These are phyloP conservation scores for Carcharodon carcharias DNA, from an alignment of 2,797 vertebrate genomes.

Conservation along the genomic window DNA sequence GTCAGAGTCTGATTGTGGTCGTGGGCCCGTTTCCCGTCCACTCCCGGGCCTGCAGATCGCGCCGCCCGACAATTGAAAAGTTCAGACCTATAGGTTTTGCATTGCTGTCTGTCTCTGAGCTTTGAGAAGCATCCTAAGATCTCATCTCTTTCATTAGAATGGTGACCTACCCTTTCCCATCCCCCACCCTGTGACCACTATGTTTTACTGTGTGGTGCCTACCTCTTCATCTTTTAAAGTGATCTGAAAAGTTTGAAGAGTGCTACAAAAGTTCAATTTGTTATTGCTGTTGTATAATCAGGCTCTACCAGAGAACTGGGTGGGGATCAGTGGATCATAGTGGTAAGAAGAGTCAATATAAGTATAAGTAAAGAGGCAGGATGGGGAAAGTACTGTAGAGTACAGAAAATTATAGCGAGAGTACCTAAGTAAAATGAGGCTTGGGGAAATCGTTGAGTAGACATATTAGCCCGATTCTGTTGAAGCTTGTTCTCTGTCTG, in stretches of 20 bases:
- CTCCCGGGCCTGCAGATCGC: too few species aligned
- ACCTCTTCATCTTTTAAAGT: too few species aligned
- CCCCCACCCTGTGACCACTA: neutral
- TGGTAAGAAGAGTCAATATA: neutral
- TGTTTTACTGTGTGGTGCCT: neutral
- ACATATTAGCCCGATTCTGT: neutral
- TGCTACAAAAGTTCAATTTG: neutral
- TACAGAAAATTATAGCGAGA: neutral
- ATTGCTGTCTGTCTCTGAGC: neutral
- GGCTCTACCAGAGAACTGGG: neutral
- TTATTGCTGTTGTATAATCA: neutral
- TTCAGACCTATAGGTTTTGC: too few species aligned
- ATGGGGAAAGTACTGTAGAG: neutral
- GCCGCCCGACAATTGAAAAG: too few species aligned
- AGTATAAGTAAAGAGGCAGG: neutral
- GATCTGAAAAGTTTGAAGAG: neutral
- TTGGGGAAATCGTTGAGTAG: neutral
- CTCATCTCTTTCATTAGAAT: neutral
- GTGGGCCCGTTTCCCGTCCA: too few species aligned
- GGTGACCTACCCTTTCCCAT: too few species aligned
- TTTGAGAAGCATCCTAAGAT: neutral
- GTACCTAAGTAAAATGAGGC: neutral
- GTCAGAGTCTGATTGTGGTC: too few species aligned
- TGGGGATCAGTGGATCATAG: neutral
- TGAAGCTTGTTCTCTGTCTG: neutral